Conservation (phyloP, 1,140 invertebrate species). For the Papilio xuthus region DNA sequence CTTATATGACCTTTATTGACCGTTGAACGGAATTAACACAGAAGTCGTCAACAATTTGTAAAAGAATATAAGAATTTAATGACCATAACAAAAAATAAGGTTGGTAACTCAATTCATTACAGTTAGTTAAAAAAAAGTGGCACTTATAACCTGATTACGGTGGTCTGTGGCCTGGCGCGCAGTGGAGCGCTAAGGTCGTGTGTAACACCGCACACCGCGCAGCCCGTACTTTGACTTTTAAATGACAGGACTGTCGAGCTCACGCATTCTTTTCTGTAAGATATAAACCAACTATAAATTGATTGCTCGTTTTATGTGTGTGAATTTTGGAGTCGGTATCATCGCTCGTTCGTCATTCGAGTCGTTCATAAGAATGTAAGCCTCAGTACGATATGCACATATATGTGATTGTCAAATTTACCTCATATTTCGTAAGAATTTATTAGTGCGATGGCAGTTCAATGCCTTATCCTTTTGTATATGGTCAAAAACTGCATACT, state of each 20-base stretch:
- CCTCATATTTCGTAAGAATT: no score
- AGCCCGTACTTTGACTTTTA: neutral
- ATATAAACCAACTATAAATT: no score
- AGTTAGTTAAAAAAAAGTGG: slow-evolving; percentile 6
- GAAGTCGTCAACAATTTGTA: slow-evolving; percentile 22
- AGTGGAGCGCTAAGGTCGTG: slow-evolving; percentile 46
- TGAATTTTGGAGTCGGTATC: no score
- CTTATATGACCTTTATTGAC: neutral
- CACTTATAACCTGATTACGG: slow-evolving; percentile 29
- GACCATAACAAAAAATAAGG: neutral
- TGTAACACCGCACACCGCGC: slow-evolving; percentile 35
- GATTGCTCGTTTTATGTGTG: no score
- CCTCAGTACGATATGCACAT: no score
- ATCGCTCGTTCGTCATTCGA: no score
- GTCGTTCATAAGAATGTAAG: no score
- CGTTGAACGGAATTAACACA: neutral
- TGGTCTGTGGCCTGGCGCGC: slow-evolving; percentile 37
- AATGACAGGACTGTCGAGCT: neutral
- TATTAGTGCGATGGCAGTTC: no score
- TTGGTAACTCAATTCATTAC: slow-evolving; percentile 15
- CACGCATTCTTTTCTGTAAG: neutral
- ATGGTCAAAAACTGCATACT: neutral
- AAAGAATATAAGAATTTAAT: slow-evolving; percentile 5
- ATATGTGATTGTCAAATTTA: no score
- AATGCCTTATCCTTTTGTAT: no score